Evolutionary conservation across 1,140 invertebrate species (phyloP).

Genomic region (Dreissena polymorpha): DNA sequence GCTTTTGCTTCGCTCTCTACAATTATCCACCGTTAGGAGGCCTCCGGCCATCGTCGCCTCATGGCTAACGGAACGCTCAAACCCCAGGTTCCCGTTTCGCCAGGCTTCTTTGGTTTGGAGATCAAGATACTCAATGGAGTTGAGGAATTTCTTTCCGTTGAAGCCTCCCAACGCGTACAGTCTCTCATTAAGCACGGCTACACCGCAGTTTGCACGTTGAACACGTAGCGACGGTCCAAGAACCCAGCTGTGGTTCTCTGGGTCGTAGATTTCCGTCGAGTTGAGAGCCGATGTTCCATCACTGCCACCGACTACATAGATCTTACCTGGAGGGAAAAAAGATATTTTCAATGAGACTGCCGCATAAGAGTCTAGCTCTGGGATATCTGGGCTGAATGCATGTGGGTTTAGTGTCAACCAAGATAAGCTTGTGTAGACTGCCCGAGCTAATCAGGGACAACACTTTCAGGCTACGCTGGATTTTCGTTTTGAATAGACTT

Average conservation of each 20-base stretch:
- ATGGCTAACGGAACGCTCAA: not conserved
- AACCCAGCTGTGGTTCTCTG: slow-evolving; percentile 89
- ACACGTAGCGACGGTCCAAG: slow-evolving; percentile 91
- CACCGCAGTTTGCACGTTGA: slow-evolving; percentile 93
- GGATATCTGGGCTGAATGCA: not conserved
- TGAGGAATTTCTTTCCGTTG: slow-evolving; percentile 90
- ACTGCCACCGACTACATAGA: slow-evolving; percentile 81
- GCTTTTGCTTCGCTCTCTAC: not conserved
- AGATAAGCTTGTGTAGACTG: too few relatives aligned
- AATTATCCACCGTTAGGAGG: not conserved
- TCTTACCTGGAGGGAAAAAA: slow-evolving; percentile 79
- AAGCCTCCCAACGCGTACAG: slow-evolving; percentile 92
- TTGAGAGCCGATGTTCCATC: slow-evolving; percentile 85
- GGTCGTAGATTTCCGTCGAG: slow-evolving; percentile 93
- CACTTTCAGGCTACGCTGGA: too few relatives aligned
- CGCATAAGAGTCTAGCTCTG: not conserved
- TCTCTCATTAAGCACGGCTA: slow-evolving; percentile 84
- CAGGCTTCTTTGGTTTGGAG: slow-evolving; percentile 60
- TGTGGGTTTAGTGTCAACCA: too few relatives aligned
- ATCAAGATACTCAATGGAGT: slow-evolving; percentile 86
- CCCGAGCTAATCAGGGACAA: not conserved
- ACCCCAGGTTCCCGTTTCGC: not conserved
- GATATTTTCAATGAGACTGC: not conserved
- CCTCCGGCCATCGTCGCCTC: too few relatives aligned
- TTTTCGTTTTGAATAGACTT: too few relatives aligned